Evolutionary conservation across 2,888 invertebrate genomes (phyloP).

Genomic region (Timandra comae): DNA sequence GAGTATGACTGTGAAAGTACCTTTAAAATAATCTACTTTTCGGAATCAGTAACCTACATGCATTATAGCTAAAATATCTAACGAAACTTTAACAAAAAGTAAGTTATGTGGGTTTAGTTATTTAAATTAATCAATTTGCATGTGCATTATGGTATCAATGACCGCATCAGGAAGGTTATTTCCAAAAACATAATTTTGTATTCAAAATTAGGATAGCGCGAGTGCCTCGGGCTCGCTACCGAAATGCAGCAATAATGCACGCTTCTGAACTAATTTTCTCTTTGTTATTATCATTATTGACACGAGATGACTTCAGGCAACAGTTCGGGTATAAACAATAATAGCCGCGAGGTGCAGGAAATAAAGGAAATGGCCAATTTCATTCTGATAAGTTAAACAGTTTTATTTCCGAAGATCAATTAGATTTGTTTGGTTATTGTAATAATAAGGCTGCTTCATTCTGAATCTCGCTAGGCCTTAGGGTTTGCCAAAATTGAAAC

Average conservation of each 20-base stretch:
- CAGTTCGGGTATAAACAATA: slow-evolving; percentile 4
- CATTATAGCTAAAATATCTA: too few relatives aligned
- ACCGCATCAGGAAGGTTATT: slow-evolving; percentile 29
- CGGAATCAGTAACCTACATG: too few relatives aligned
- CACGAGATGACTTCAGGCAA: slow-evolving; percentile 2
- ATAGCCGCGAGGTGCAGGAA: slow-evolving; percentile 18
- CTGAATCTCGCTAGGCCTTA: too few relatives aligned
- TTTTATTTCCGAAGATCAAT: too few relatives aligned
- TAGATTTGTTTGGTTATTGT: too few relatives aligned
- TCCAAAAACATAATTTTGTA: slow-evolving; percentile 59
- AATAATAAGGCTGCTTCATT: too few relatives aligned
- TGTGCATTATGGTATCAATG: slow-evolving; percentile 13
- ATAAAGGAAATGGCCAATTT: slow-evolving; percentile 20
- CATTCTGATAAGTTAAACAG: slow-evolving; percentile 11
- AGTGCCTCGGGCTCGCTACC: slow-evolving; percentile 68
- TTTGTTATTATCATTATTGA: slow-evolving; percentile 15
- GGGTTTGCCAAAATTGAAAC: too few relatives aligned
- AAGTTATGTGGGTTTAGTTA: too few relatives aligned
- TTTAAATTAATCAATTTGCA: slow-evolving; percentile 11
- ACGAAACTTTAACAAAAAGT: too few relatives aligned
- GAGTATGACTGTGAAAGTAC: too few relatives aligned
- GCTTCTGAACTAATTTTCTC: slow-evolving; percentile 10
- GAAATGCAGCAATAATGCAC: slow-evolving; percentile 38
- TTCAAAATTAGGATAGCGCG: slow-evolving; percentile 70
- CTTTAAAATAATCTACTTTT: too few relatives aligned